A percentile compares a stretch with the other conserved stretches of the same genome.
phyloP scores from a whole-genome alignment of 2,113 vertebrate genomes.

The Cryptomyrus ogoouensis region DNA sequence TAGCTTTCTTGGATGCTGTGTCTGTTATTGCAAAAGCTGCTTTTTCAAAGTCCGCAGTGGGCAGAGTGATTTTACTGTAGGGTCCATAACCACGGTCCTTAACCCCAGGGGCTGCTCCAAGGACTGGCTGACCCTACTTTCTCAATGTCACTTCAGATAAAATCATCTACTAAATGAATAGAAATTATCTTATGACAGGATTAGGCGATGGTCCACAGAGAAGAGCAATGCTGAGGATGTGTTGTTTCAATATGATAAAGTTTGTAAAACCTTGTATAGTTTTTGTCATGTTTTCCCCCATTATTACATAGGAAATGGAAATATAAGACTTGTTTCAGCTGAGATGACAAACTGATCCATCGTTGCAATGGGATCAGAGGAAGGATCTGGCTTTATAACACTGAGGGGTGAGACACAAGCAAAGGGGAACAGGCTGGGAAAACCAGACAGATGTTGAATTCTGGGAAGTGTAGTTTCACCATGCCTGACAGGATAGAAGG shows the following conservation, averaged over 20 bases:
- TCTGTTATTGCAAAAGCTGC: not conserved
- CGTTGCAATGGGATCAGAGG: not conserved
- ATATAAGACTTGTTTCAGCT: not conserved
- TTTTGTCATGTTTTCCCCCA: not conserved
- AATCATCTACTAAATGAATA: not conserved
- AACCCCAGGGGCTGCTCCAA: not conserved
- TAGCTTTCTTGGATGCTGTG: not conserved
- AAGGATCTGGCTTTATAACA: not conserved
- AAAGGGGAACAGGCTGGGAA: not conserved
- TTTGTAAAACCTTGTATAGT: not conserved
- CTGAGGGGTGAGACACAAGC: not conserved
- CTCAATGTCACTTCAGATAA: not conserved
- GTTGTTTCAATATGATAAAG: not conserved
- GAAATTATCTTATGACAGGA: not conserved
- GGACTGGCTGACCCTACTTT: not conserved
- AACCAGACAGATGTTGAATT: not conserved
- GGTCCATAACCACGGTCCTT: not conserved
- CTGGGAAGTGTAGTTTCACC: not conserved
- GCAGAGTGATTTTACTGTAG: not conserved
- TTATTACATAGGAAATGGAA: not conserved
- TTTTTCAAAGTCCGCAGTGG: not conserved
- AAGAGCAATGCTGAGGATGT: not conserved
- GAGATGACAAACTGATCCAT: not conserved
- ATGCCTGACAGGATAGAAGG: not conserved
- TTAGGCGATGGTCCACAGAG: not conserved